A percentile compares a stretch with the other conserved stretches of the same genome.
phyloP scores from a whole-genome alignment of 2,797 vertebrate species.

The Melanotaenia trifasciata region DNA sequence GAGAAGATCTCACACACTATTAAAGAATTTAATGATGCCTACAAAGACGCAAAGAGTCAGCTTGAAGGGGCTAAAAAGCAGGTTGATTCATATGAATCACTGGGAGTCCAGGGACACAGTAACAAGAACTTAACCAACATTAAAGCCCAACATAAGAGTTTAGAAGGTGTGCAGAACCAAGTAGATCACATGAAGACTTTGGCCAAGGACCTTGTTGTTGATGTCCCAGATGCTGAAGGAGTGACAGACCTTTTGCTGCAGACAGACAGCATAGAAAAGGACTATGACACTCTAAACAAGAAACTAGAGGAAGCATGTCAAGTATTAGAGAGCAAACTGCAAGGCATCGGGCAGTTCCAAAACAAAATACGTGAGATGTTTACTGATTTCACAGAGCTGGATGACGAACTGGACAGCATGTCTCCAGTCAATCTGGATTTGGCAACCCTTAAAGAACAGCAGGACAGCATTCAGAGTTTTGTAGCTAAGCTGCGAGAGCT shows the following conservation, averaged over 20 bases:
- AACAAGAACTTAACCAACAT: conserved; percentile 92
- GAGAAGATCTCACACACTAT: conserved; percentile 90
- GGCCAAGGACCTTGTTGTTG: conserved; percentile 89
- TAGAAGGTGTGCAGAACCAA: conserved; percentile 87
- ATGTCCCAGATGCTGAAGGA: conserved; percentile 87
- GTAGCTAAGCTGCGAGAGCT: conserved; percentile 89
- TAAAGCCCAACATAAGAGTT: conserved; percentile 93
- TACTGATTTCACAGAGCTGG: conserved; percentile 91
- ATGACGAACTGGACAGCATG: conserved; percentile 97
- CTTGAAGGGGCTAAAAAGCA: conserved; percentile 89
- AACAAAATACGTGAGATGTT: conserved; percentile 97
- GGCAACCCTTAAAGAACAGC: conserved; percentile 84
- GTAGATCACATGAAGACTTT: conserved; percentile 87
- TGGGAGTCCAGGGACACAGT: conserved; percentile 90
- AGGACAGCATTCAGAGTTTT: conserved; percentile 85
- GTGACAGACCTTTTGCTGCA: conserved; percentile 90
- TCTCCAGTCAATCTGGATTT: conserved; percentile 87
- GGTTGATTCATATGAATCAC: conserved; percentile 84
- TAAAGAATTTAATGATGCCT: conserved; percentile 91
- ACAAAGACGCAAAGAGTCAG: conserved; percentile 87
- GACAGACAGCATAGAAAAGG: conserved; percentile 87
- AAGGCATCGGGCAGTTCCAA: conserved; percentile 97
- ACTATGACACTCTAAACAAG: conserved; percentile 84
- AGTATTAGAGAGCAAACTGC: conserved; percentile 92
- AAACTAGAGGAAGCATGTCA: conserved; percentile 89